Percentiles rank a stretch among this genome's conserved stretches.
These are phyloP conservation scores for Drosophila affinis DNA, from an alignment of 2,888 invertebrate species.

Conservation along the genomic window DNA sequence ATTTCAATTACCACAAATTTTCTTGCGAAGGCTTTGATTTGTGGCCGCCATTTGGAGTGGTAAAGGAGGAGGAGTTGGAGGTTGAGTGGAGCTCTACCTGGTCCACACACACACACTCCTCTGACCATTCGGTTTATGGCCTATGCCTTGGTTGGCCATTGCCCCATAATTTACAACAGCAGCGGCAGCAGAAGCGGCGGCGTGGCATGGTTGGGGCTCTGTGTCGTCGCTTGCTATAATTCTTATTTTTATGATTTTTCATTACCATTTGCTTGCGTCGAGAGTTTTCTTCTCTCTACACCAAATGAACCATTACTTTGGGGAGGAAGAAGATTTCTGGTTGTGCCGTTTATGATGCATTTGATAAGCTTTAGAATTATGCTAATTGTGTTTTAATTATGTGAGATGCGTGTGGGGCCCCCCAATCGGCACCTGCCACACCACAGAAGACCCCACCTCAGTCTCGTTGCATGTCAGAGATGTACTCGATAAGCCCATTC, in stretches of 20 bases:
- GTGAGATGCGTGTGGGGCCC: slow-evolving; percentile 56
- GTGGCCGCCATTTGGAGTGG: slow-evolving; percentile 55
- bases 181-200: slow-evolving; percentile 47
- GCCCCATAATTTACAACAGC: slow-evolving; percentile 66
- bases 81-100: slow-evolving; percentile 1
- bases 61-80: slow-evolving; percentile 3
- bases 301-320: slow-evolving; percentile 64
- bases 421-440: background rate
- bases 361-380: slow-evolving; percentile 72
- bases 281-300: slow-evolving; percentile 20
- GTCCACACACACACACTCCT: slow-evolving; percentile 17
- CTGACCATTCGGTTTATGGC: slow-evolving; percentile 63
- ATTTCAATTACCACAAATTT: slow-evolving; percentile 75
- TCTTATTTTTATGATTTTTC: slow-evolving; percentile 72
- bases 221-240: slow-evolving; percentile 54
- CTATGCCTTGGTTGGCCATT: slow-evolving; percentile 14
- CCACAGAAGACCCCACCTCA: background rate
- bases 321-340: slow-evolving; percentile 21
- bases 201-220: slow-evolving; percentile 3
- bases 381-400: slow-evolving; percentile 76
- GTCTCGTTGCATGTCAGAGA: slow-evolving; percentile 65
- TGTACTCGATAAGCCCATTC: slow-evolving; percentile 58
- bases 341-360: slow-evolving; percentile 69
- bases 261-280: slow-evolving; percentile 64
- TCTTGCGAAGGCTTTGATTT: slow-evolving; percentile 63